A percentile compares a stretch with the other conserved stretches of the same genome.
Conservation (phyloP, 2,797 vertebrate species). For the Crocidura indochinensis region DNA sequence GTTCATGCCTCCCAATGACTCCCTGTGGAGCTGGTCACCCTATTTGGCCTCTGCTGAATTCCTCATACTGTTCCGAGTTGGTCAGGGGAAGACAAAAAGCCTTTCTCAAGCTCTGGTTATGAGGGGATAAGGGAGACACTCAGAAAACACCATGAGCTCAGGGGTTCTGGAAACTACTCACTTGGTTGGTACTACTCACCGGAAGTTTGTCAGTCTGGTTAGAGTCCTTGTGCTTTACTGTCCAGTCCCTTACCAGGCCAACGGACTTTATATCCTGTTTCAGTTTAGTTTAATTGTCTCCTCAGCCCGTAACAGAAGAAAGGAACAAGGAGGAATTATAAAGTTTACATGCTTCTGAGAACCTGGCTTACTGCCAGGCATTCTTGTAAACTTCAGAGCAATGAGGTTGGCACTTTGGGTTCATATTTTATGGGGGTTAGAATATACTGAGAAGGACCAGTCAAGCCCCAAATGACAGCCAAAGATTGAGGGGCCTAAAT, state of each 20-base stretch:
- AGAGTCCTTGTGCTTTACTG: constrained; percentile 19
- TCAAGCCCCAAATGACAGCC: constrained; percentile 48
- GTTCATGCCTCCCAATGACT: not conserved
- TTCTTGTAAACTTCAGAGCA: constrained; percentile 65
- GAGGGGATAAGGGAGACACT: not conserved
- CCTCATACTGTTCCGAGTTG: constrained; percentile 1
- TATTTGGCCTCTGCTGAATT: constrained; percentile 21
- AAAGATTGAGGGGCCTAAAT: constrained; percentile 49
- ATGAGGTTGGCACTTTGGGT: constrained; percentile 61
- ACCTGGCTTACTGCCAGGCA: not conserved
- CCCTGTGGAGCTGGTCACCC: not conserved
- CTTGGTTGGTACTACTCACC: constrained; percentile 12
- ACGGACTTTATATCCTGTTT: constrained; percentile 9
- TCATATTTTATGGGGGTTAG: constrained; percentile 66
- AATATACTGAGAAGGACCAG: constrained; percentile 29
- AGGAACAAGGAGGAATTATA: not conserved
- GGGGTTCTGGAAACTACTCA: constrained; percentile 24
- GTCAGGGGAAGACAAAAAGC: constrained; percentile 4
- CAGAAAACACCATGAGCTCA: constrained; percentile 7
- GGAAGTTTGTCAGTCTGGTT: constrained; percentile 32
- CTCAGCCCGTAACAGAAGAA: not conserved
- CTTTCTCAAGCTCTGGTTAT: not conserved
- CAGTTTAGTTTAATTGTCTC: constrained; percentile 30
- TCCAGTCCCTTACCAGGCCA: not conserved
- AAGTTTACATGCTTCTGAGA: constrained; percentile 26